Evolutionary conservation across 2,888 invertebrate species (phyloP).

Genomic region (Eristalinus aeneus): DNA sequence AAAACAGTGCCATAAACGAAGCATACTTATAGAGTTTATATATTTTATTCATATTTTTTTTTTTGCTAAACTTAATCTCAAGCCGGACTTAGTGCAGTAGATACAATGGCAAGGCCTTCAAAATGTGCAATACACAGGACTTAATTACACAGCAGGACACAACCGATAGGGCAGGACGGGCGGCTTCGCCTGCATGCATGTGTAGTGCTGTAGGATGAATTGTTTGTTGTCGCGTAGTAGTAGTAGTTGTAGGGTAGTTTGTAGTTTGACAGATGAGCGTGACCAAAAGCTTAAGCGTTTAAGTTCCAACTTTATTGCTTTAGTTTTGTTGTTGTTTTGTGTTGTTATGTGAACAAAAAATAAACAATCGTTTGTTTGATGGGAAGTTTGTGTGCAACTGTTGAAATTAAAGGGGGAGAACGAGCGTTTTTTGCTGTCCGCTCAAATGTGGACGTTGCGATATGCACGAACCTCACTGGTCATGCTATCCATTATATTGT

Average conservation of each 20-base stretch:
- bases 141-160: not conserved
- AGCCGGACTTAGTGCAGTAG: constrained; percentile 23
- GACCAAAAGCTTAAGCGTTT: constrained; percentile 64
- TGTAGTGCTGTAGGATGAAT: constrained; percentile 5
- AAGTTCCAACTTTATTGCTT: constrained; percentile 58
- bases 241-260: not conserved
- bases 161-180: not conserved
- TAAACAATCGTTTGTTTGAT: constrained; percentile 15
- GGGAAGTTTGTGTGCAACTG: constrained; percentile 4
- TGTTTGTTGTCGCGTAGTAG: constrained; percentile 7
- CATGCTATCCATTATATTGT: no score
- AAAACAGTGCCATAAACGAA: constrained; percentile 67
- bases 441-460: not conserved
- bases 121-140: constrained; percentile 57
- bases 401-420: not conserved
- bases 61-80: not conserved
- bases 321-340: constrained; percentile 49
- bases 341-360: constrained; percentile 11
- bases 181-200: not conserved
- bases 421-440: not conserved
- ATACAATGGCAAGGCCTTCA: constrained; percentile 61
- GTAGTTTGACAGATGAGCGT: constrained; percentile 50
- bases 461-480: no score
- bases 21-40: not conserved
- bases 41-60: constrained; percentile 14